These are phyloP conservation scores for Tholera decimalis DNA, from an alignment of 2,888 invertebrate species.

Conservation along the genomic window DNA sequence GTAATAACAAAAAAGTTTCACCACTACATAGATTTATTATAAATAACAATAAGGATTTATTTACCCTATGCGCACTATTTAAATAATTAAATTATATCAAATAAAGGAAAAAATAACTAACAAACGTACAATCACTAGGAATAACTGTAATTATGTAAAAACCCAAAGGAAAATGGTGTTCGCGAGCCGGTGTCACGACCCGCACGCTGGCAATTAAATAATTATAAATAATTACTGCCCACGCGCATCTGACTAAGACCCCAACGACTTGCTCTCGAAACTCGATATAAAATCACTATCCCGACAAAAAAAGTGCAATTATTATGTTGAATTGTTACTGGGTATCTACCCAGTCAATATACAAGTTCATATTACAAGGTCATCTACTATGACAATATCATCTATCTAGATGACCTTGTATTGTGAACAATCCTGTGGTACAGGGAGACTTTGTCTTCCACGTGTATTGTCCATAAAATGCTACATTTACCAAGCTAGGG, in stretches of 20 bases:
- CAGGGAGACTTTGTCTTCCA: too few relatives aligned
- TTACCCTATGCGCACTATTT: constrained; percentile 48
- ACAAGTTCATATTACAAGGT: too few relatives aligned
- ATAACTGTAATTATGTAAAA: constrained; percentile 62
- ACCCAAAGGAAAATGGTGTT: constrained; percentile 63
- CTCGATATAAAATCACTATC: constrained; percentile 52
- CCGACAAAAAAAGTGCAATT: constrained; percentile 13
- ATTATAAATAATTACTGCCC: constrained; percentile 73
- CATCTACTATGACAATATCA: too few relatives aligned
- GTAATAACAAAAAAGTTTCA: neutral
- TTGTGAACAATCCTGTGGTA: too few relatives aligned
- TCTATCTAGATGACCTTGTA: too few relatives aligned
- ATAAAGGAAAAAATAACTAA: constrained; percentile 54
- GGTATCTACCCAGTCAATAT: too few relatives aligned
- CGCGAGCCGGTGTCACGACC: constrained; percentile 70
- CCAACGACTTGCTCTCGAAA: constrained; percentile 56
- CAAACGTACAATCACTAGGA: constrained; percentile 55
- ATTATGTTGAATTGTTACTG: neutral
- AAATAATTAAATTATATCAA: constrained; percentile 57
- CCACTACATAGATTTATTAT: neutral
- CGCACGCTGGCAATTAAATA: constrained; percentile 73
- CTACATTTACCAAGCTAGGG: too few relatives aligned
- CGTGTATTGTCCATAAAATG: too few relatives aligned
- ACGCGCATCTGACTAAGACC: constrained; percentile 66
- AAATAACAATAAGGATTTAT: too few relatives aligned